phyloP scores from a whole-genome alignment of 2,888 invertebrate species.

The Syritta pipiens region DNA sequence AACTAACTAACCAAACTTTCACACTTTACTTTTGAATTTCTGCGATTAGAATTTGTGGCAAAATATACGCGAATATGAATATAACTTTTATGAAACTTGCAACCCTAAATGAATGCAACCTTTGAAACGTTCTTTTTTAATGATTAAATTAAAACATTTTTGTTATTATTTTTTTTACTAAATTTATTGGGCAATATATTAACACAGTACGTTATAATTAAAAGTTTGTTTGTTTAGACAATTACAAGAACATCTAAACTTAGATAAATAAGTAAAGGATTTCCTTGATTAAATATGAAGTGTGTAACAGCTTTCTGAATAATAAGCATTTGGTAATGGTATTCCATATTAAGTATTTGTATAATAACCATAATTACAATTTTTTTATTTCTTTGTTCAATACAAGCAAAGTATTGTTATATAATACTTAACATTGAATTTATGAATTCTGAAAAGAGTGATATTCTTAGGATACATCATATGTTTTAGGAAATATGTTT shows the following conservation, averaged over 20 bases:
- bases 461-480: no score
- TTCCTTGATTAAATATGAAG: no score
- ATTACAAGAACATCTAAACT: conserved; percentile 2
- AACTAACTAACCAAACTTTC: conserved; percentile 16
- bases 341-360: no score
- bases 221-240: neutral
- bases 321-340: no score
- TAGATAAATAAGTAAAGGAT: conserved; percentile 3
- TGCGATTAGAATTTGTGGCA: neutral
- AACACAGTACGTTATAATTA: conserved; percentile 46
- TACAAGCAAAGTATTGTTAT: no score
- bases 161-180: conserved; percentile 79
- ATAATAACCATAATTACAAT: no score
- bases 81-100: conserved; percentile 35
- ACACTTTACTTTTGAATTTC: neutral
- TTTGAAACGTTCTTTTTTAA: conserved; percentile 17
- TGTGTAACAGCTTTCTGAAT: no score
- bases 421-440: no score
- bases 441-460: no score
- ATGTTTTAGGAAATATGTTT: no score
- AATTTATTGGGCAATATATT: conserved; percentile 81
- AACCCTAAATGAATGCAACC: conserved; percentile 49
- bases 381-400: no score
- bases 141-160: conserved; percentile 75
- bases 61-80: conserved; percentile 8